Conservation (phyloP, 1,140 invertebrate genomes). For the Dreissena rostriformis region DNA sequence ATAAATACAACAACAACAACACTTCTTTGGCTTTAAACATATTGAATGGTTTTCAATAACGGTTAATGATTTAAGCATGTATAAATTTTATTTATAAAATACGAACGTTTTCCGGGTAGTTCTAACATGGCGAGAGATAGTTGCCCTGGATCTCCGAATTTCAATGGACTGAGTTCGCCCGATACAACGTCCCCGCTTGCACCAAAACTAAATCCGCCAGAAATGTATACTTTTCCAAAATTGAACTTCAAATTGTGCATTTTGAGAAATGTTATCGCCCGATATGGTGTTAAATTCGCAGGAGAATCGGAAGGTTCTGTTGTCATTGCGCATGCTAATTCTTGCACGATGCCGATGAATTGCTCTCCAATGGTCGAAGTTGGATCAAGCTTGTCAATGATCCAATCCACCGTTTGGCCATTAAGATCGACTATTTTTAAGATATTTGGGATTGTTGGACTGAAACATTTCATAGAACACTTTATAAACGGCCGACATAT, state of each 20-base stretch:
- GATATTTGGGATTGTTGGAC: slow-evolving; percentile 29
- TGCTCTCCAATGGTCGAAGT: background rate
- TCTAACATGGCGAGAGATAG: background rate
- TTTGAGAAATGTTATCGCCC: background rate
- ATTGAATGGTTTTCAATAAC: background rate
- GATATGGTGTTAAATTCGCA: background rate
- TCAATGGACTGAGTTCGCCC: background rate
- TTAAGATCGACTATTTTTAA: slow-evolving; percentile 22
- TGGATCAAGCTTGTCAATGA: background rate
- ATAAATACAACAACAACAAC: background rate
- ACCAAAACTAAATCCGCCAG: too few relatives aligned
- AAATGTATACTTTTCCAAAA: background rate
- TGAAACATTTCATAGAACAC: background rate
- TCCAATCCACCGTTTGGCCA: slow-evolving; percentile 4
- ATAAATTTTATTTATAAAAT: background rate
- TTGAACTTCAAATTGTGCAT: background rate
- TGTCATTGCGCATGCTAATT: background rate
- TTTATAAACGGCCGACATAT: too few relatives aligned
- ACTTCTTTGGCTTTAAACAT: background rate
- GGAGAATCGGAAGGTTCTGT: background rate
- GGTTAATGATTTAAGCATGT: background rate
- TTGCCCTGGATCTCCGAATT: background rate
- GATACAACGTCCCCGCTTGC: too few relatives aligned
- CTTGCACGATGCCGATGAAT: background rate
- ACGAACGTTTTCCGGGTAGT: background rate